Evolutionary conservation across 2,113 vertebrate genomes (phyloP).

Genomic region (Gyps fulvus): DNA sequence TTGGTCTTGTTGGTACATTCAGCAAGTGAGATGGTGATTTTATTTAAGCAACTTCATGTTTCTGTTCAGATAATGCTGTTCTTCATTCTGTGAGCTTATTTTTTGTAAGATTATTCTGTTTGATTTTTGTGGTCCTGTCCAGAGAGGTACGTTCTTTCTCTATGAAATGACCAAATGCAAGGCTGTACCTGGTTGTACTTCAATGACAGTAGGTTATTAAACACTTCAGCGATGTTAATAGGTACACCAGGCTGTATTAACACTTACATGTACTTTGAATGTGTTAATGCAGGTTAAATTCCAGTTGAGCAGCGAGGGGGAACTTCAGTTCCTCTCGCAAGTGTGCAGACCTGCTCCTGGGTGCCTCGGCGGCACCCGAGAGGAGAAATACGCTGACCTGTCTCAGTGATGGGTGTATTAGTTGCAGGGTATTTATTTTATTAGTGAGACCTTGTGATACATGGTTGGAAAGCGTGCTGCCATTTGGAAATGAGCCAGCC

Average conservation of each 20-base stretch:
- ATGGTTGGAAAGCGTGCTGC: background rate
- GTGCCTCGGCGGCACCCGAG: fast-evolving
- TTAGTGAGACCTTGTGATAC: background rate
- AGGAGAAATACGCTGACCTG: background rate
- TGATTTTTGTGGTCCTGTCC: background rate
- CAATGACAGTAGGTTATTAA: background rate
- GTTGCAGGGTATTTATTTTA: background rate
- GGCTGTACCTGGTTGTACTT: background rate
- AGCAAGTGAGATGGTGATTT: background rate
- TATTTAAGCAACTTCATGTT: background rate
- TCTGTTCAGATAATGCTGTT: background rate
- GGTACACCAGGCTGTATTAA: background rate
- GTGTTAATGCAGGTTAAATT: conserved; percentile 30
- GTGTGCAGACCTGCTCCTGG: background rate
- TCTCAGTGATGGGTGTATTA: fast-evolving
- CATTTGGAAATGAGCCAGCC: background rate
- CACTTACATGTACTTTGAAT: background rate
- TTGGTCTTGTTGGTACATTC: too few relatives aligned
- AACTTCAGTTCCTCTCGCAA: background rate
- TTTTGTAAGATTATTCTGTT: background rate
- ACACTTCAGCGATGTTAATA: background rate
- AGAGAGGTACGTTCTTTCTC: background rate
- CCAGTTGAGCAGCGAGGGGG: background rate
- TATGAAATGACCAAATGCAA: background rate
- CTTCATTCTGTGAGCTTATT: background rate